Evolutionary conservation across 2,888 invertebrate species (phyloP).

Genomic region (Sphaeridia pumilis): DNA sequence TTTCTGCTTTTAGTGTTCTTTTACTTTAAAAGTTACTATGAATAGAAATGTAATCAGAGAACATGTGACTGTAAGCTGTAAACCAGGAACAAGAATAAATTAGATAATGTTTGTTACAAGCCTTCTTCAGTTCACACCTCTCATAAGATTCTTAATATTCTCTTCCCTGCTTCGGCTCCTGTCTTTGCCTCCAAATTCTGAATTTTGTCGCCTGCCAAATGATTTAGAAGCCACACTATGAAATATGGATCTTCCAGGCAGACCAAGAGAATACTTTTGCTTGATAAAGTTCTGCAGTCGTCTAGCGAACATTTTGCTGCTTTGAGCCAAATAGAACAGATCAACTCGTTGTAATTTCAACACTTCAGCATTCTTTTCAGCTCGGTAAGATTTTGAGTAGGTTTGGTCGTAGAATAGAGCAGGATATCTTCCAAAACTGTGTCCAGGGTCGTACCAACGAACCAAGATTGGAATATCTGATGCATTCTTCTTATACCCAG

Average conservation of each 20-base stretch:
- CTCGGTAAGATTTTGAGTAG: constrained; percentile 23
- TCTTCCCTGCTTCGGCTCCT: too few relatives aligned
- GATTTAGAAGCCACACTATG: too few relatives aligned
- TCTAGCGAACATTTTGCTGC: constrained; percentile 7
- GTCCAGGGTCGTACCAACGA: constrained; percentile 21
- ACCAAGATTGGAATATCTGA: constrained; percentile 14
- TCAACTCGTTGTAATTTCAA: constrained; percentile 22
- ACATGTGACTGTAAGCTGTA: too few relatives aligned
- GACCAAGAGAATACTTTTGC: background rate
- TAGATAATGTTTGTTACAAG: too few relatives aligned
- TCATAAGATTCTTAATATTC: too few relatives aligned
- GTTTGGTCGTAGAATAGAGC: constrained; percentile 21
- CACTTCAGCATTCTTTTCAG: constrained; percentile 25
- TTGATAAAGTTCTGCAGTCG: constrained; percentile 7
- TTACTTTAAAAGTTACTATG: too few relatives aligned
- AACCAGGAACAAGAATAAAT: too few relatives aligned
- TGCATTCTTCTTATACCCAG: constrained; percentile 19
- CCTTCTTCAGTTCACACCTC: too few relatives aligned
- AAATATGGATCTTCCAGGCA: background rate
- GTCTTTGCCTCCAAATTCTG: too few relatives aligned
- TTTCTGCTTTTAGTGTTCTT: too few relatives aligned
- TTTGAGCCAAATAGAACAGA: constrained; percentile 4
- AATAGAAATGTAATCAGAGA: too few relatives aligned
- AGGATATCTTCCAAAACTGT: constrained; percentile 26
- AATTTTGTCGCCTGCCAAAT: too few relatives aligned